phyloP scores from a whole-genome alignment of 2,113 vertebrate species.

The Zingel zingel region DNA sequence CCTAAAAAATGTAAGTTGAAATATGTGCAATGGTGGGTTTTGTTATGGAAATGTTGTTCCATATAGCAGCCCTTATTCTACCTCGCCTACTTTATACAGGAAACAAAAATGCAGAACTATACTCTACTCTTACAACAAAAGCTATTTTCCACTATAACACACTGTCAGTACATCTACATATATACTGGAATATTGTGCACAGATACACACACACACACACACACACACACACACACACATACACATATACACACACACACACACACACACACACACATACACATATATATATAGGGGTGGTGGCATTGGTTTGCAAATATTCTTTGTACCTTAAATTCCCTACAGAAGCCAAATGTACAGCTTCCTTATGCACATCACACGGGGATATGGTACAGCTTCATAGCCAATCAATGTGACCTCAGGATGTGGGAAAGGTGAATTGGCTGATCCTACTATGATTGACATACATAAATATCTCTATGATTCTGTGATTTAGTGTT shows the following conservation, averaged over 20 bases:
- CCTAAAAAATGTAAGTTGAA: not conserved
- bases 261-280: not conserved
- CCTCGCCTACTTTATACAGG: not conserved
- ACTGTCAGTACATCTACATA: not conserved
- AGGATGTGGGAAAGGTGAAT: conserved; percentile 19
- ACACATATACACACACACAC: conserved; percentile 6
- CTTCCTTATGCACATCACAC: conserved; percentile 23
- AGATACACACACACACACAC: not conserved
- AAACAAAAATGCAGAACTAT: not conserved
- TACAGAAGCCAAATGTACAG: not conserved
- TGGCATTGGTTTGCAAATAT: conserved; percentile 17
- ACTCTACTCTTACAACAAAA: not conserved
- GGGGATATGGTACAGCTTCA: conserved; percentile 29
- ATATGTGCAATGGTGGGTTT: not conserved
- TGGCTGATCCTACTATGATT: conserved; percentile 21
- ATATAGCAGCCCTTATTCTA: not conserved
- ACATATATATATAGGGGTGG: not conserved
- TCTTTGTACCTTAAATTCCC: conserved; percentile 25
- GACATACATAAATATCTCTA: not conserved
- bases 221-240: conserved; percentile 2
- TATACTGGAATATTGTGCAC: not conserved
- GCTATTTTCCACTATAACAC: not conserved
- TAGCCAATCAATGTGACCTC: conserved; percentile 56
- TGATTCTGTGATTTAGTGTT: conserved; percentile 13
- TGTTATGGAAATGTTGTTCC: not conserved